Evolutionary conservation across 2,888 invertebrate genomes (phyloP).

Genomic region (Microdon myrmicae): DNA sequence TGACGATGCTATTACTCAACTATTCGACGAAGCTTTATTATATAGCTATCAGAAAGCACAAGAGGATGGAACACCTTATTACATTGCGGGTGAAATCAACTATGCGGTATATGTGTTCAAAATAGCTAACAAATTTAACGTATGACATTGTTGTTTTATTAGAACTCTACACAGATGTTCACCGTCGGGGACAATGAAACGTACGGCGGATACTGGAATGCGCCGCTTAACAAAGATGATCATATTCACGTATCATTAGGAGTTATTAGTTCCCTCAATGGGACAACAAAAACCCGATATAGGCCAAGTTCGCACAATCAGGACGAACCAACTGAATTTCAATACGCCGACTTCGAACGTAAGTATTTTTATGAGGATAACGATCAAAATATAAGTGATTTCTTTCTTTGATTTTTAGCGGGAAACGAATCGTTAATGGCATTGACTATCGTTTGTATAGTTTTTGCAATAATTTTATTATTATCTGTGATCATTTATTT

Average conservation of each 20-base stretch:
- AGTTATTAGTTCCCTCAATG: conserved; percentile 71
- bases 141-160: conserved; percentile 5
- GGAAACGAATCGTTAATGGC: conserved; percentile 65
- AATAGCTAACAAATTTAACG: not conserved
- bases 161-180: conserved; percentile 75
- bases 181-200: conserved; percentile 79
- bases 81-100: conserved; percentile 83
- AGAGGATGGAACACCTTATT: conserved; percentile 78
- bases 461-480: conserved; percentile 75
- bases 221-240: conserved; percentile 73
- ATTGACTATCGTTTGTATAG: conserved; percentile 74
- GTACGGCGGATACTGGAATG: conserved; percentile 82
- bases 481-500: conserved; percentile 70
- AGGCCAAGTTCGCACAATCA: conserved; percentile 70
- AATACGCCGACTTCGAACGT: conserved; percentile 65
- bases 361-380: conserved; percentile 58
- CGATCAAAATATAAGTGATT: too few relatives aligned
- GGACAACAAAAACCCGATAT: conserved; percentile 74
- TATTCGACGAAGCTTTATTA: conserved; percentile 72
- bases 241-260: conserved; percentile 78
- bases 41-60: conserved; percentile 76
- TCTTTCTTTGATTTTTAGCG: conserved; percentile 14
- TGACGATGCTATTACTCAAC: conserved; percentile 74
- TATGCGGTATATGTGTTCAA: conserved; percentile 68
- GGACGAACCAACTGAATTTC: conserved; percentile 59